These are phyloP conservation scores for Caenorhabditis sulstoni DNA, from an alignment of 2,888 invertebrate species.

Conservation along the genomic window DNA sequence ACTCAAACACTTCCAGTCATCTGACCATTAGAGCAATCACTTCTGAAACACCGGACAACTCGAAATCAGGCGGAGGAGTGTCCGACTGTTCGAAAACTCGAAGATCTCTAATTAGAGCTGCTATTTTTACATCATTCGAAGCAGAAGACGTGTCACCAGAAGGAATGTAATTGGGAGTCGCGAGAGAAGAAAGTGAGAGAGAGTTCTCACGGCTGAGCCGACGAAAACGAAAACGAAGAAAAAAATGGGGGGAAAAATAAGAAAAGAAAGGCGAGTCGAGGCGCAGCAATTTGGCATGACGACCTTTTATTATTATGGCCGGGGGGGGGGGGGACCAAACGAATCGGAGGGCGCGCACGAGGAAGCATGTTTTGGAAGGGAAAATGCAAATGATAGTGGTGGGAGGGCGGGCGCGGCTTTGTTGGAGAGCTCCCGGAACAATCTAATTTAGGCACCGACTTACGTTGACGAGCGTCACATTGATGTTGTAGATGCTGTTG, in stretches of 20 bases:
- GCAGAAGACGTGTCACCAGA: no score
- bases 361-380: background rate
- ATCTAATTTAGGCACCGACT: slow-evolving; percentile 49
- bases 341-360: background rate
- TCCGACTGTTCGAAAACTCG: no score
- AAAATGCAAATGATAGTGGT: slow-evolving; percentile 37
- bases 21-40: no score
- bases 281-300: slow-evolving; percentile 51
- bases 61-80: no score
- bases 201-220: background rate
- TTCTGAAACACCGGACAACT: no score
- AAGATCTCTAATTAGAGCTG: no score
- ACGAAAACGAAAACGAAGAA: background rate
- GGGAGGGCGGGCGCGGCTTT: no score
- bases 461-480: slow-evolving; percentile 60
- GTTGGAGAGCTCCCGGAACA: no score
- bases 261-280: background rate
- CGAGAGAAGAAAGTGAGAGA: background rate
- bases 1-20: no score
- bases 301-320: slow-evolving; percentile 50
- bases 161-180: no score
- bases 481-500: slow-evolving; percentile 64
- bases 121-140: no score
- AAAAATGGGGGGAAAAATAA: slow-evolving; percentile 14
- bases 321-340: background rate